Percentiles rank a stretch among this genome's conserved stretches.
These are phyloP conservation scores for Hycleus phaleratus DNA, from an alignment of 1,140 invertebrate species.

Conservation along the genomic window DNA sequence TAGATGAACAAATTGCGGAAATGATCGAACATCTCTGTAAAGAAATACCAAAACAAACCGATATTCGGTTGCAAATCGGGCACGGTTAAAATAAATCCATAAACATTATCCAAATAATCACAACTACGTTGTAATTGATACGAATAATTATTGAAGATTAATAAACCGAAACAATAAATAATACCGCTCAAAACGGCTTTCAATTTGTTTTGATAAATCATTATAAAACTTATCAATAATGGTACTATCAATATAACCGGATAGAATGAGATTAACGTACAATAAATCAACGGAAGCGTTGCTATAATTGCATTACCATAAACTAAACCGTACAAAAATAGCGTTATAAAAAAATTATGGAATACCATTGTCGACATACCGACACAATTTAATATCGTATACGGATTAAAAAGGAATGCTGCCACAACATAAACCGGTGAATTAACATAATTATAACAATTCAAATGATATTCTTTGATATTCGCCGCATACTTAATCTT, in stretches of 20 bases:
- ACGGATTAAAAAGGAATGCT: constrained; percentile 90
- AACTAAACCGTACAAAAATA: constrained; percentile 60
- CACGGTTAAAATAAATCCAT: constrained; percentile 59
- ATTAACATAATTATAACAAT: constrained; percentile 45
- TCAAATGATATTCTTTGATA: constrained; percentile 51
- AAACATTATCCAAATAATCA: constrained; percentile 27
- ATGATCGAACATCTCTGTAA: constrained; percentile 99
- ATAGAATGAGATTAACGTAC: constrained; percentile 80
- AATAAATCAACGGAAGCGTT: constrained; percentile 61
- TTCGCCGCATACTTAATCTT: constrained; percentile 49
- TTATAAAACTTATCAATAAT: constrained; percentile 38
- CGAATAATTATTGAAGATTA: constrained; percentile 26
- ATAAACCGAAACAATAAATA: constrained; percentile 38
- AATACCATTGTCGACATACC: constrained; percentile 86
- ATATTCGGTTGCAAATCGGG: constrained; percentile 95
- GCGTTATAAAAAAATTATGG: constrained; percentile 73
- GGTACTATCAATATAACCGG: constrained; percentile 78
- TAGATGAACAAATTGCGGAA: constrained; percentile 91
- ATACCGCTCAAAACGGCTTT: constrained; percentile 16
- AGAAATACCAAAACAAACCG: constrained; percentile 99
- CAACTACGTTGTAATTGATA: constrained; percentile 36
- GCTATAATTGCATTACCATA: constrained; percentile 51
- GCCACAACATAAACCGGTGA: constrained; percentile 61
- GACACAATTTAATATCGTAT: constrained; percentile 82
- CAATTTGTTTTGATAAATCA: constrained; percentile 16